Base-by-base conservation (phyloP, 2,113 vertebrate species). In the Opisthocomus hoazin region DNA sequence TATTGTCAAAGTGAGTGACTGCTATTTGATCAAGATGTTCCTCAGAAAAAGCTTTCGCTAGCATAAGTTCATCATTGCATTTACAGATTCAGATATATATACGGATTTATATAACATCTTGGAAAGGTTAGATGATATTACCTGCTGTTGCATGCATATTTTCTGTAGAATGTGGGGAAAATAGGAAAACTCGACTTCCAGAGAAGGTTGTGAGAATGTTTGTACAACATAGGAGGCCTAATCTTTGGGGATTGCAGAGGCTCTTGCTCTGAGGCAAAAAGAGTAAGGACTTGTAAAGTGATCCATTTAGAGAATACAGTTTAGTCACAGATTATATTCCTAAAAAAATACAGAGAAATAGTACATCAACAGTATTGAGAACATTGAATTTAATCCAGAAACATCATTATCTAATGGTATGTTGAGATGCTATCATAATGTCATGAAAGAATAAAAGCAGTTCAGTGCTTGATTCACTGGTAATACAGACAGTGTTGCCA, bases 361-460 rank as follows among this genome's bases (percentile, higher is more conserved):
- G 10, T 37, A 11, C 22, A 23, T 41, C 17, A 58, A 45, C 9
- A 85, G 61, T 26, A 53, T 66, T 84, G 46, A 75, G 32, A 87
- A 68, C 11, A 18, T 9, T 41, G 27, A n/a, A 48, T 51, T 80
- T 54, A 69, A 84, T 51, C 23, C 27, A 77, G 24, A 76, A 81
- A 34, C 36, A 39, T 29, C 2, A 18, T 34, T 51, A 11, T 27
- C 45, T 60, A 17, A 19, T 9, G 56, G 6, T 19, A 13, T 50
- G 21, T 19, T 81, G 41, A 84, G 54, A 53, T 70, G 32, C 17
- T 34, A 4, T 24, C 0, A 0, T 15, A 22, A 22, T 56, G 20
- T 2, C 21, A n/a, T 27, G 23, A 43, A 54, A 91, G 45, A 16
- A 34, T 15, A 58, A 43, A 48, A 53, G 0, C 2, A 15, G 2